Evolutionary conservation across 2,888 invertebrate genomes (phyloP), one percentile per base, ranked within the genome.

Genomic region (Choreutis nemorana): DNA sequence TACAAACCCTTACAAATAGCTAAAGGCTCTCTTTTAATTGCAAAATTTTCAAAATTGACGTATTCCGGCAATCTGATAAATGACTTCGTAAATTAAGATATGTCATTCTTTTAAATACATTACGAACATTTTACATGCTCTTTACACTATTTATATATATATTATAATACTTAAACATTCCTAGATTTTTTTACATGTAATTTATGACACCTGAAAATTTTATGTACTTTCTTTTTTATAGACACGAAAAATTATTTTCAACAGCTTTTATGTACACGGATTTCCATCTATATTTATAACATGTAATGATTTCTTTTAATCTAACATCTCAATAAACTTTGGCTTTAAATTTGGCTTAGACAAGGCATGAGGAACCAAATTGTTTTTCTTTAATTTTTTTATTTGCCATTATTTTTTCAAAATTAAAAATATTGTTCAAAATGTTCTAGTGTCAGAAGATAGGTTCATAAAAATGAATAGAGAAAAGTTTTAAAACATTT

Each of bases 301-400:
- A 36, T 25, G 26, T 34, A 28, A 34, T 28, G 23, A 32, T 44
- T 23, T 39, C 41, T 36, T 33, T 40, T 39, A 35, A 32, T 30
- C 40, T 45, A 45, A 45, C 34, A 37, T 27, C 26, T 47, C 49
- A 50, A 50, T 58, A 26, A 55, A 63, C 66, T 75, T 75, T 73
- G 75, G 72, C 73, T 65, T 63, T 52, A 44, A 60, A 54, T 75
- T 73, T 73, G 73, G 72, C 73, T 60, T 66, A 58, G 54, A 55
- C 45, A 47, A 58, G 51, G 53, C 49, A 55, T 48, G 48, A 54
- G 43, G 36, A 50, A 44, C 38, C 4, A 24, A 24, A 23, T 2
- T 9, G 7, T 24, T 11, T 11, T 24, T 1, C 1, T 24, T 24
- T 11, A 12, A 11, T 23, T 23, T 9, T 23, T 23, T 10, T 4